Evolutionary conservation across 2,113 vertebrate species (phyloP).

Genomic region (Stigmatopora argus): DNA sequence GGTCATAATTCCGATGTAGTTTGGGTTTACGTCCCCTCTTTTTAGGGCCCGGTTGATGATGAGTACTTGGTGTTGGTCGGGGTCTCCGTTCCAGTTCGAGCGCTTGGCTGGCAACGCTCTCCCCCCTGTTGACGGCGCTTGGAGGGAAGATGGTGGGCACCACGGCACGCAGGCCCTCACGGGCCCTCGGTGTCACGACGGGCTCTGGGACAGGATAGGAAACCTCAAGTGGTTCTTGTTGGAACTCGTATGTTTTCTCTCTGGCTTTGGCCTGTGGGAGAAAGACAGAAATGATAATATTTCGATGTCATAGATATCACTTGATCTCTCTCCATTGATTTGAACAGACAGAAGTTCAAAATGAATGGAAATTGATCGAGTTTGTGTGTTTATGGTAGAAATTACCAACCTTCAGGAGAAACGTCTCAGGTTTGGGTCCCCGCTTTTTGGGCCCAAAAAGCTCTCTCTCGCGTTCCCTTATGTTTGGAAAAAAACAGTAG

Average conservation of each 20-base stretch:
- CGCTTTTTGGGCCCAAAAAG: constrained; percentile 93
- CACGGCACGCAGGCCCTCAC: constrained; percentile 88
- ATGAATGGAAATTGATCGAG: neutral
- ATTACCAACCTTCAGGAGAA: constrained; percentile 84
- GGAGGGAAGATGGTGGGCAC: constrained; percentile 78
- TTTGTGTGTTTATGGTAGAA: neutral
- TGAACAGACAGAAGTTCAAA: neutral
- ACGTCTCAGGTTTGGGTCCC: constrained; percentile 96
- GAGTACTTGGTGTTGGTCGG: constrained; percentile 13
- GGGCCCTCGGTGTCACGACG: constrained; percentile 81
- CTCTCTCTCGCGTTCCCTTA: constrained; percentile 91
- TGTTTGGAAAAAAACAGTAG: constrained; percentile 7
- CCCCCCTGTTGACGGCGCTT: constrained; percentile 76
- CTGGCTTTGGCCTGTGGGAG: constrained; percentile 76
- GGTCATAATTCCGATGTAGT: constrained; percentile 59
- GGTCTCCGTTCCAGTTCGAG: constrained; percentile 55
- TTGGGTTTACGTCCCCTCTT: constrained; percentile 87
- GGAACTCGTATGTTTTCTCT: constrained; percentile 87
- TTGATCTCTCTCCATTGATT: neutral
- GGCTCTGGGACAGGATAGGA: constrained; percentile 84
- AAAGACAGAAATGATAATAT: neutral
- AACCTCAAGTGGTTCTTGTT: constrained; percentile 81
- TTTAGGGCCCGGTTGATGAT: constrained; percentile 66
- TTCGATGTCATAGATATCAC: too few relatives aligned
- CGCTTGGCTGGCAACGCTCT: constrained; percentile 61